Evolutionary conservation across 1,140 invertebrate genomes (phyloP).

Genomic region (Spodoptera litura): DNA sequence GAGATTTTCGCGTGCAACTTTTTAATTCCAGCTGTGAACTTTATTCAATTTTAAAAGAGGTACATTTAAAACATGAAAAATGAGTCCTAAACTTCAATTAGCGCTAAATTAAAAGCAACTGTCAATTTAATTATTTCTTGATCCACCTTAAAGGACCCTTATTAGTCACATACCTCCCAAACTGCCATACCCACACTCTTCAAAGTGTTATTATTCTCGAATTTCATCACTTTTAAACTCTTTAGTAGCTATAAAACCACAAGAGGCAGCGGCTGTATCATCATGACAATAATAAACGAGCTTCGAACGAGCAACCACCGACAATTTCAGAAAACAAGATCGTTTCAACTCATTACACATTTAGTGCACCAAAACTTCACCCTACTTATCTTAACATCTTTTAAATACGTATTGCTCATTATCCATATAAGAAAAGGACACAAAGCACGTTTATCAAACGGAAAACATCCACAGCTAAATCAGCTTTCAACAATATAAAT

Average conservation of each 20-base stretch:
- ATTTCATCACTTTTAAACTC: conserved; percentile 32
- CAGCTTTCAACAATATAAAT: conserved; percentile 80
- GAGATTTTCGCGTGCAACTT: too few relatives aligned
- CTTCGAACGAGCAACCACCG: conserved; percentile 42
- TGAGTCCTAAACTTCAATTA: conserved; percentile 12
- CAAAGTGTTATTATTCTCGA: conserved; percentile 33
- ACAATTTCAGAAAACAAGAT: conserved; percentile 53
- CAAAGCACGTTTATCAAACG: conserved; percentile 79
- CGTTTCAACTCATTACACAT: conserved; percentile 39
- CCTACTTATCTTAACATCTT: conserved; percentile 55
- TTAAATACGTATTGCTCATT: conserved; percentile 62
- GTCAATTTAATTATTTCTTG: conserved; percentile 31
- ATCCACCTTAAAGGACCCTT: conserved; percentile 16
- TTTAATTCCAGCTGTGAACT: too few relatives aligned
- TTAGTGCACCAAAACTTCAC: conserved; percentile 48
- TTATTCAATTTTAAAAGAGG: neutral
- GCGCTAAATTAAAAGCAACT: conserved; percentile 16
- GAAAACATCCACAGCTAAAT: conserved; percentile 72
- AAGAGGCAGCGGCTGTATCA: conserved; percentile 53
- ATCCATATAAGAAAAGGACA: conserved; percentile 68
- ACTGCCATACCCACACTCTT: conserved; percentile 29
- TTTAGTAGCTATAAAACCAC: conserved; percentile 29
- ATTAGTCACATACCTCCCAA: conserved; percentile 21
- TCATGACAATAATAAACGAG: conserved; percentile 45
- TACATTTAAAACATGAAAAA: neutral